These are phyloP conservation scores for Drosophila flavopinicola DNA, from an alignment of 2,888 invertebrate species.

Conservation along the genomic window DNA sequence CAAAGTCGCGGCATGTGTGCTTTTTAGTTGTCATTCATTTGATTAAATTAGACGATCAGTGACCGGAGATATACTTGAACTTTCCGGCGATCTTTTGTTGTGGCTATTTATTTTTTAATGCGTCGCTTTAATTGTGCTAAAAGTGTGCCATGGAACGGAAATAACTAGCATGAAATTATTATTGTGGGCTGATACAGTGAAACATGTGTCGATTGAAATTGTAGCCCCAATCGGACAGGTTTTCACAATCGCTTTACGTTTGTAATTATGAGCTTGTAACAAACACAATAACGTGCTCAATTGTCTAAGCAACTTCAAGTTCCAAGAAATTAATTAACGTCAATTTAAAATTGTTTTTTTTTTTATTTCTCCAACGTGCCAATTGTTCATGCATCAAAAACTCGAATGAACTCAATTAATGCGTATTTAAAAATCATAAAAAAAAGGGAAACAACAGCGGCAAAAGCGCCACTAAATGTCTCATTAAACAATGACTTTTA, in stretches of 20 bases:
- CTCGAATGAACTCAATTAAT: constrained; percentile 53
- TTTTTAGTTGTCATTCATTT: constrained; percentile 20
- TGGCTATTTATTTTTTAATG: constrained; percentile 11
- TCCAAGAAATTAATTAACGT: constrained; percentile 66
- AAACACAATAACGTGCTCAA: constrained; percentile 43
- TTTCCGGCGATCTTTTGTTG: constrained; percentile 6
- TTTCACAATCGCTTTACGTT: constrained; percentile 34
- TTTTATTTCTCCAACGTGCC: constrained; percentile 15
- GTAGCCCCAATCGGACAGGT: constrained; percentile 31
- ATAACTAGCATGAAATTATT: constrained; percentile 31
- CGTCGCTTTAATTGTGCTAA: constrained; percentile 28
- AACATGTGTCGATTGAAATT: constrained; percentile 1
- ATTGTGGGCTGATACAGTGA: constrained; percentile 5
- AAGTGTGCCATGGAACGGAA: constrained; percentile 56
- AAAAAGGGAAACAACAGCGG: constrained; percentile 6
- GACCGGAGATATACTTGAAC: constrained; percentile 54
- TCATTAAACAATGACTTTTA: constrained; percentile 17
- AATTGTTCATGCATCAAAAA: constrained; percentile 9
- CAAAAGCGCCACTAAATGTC: constrained; percentile 12
- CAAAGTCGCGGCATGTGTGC: constrained; percentile 54
- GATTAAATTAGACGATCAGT: constrained; percentile 49
- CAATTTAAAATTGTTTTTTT: constrained; percentile 53
- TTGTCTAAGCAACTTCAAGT: constrained; percentile 54
- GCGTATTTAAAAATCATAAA: constrained; percentile 33
- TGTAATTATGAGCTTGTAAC: constrained; percentile 35